Base-by-base conservation (phyloP, 2,113 vertebrate species). In the Thalassarche chlororhynchos region DNA sequence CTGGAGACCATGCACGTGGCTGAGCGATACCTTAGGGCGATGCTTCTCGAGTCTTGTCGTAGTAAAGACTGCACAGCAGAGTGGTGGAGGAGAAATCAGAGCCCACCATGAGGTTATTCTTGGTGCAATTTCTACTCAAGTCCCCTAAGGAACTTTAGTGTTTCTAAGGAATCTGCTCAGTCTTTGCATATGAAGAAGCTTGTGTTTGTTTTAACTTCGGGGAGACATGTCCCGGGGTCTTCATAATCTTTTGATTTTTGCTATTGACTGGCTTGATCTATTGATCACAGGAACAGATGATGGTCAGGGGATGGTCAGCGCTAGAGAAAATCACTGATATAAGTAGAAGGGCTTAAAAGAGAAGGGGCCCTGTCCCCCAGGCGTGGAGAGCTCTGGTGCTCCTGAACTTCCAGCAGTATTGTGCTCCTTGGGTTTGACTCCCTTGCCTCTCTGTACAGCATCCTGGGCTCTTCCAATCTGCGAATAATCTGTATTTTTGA, bases 291-390 rank as follows among this genome's bases (percentile, higher is more conserved):
- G 52, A 82, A 7, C 15, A 47, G 61, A 29, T 18, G 38, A 15
- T 34, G 42, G 29, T 17, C 44, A 47, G 60, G 38, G 21, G 17
- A 13, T 38, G 55, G 28, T 78, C 47, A n/a, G 7, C 12, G 32
- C 44, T 61, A 75, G 40, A 58, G 79, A 47, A 88, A 68, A 34
- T 51, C 51, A 47, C 42, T 34, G 14, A n/a, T 44, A 6, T 6
- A 60, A 57, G 15, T 58, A 21, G 47, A 82, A 70, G 17, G 25
- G 11, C 88, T 92, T 84, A 3, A 57, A 91, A 60, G 40, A 55
- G 8, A 21, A 10, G 7, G 3, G 17, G 9, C 9, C 6, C 3
- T 20, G 12, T 6, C 5, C 24, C 12, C 3, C 12, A 17, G 12
- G 2, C 0, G 0, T 55, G 46, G n/a, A 78, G 46, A 62, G 14